Base-by-base conservation (phyloP, 2,888 invertebrate genomes). In the Lycaena phlaeas region DNA sequence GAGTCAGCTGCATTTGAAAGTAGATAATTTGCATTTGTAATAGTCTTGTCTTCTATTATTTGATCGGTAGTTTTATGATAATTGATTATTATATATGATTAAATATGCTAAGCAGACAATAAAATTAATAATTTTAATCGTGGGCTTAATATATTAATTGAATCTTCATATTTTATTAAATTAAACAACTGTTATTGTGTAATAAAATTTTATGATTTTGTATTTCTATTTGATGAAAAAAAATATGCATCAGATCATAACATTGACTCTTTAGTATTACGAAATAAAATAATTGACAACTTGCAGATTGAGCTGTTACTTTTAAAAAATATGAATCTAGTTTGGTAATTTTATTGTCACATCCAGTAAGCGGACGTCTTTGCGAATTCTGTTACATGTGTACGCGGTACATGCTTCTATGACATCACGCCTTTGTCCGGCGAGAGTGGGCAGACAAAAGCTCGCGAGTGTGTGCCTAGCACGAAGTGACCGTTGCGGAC, bases 381-480 rank as follows among this genome's bases (percentile, higher is more conserved):
- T 36, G 50, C 43, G 41, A 48, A 49, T 45, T 48, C 42, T 41
- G 45, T 42, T 37, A 36, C 40, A 31, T 41, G 46, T 45, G 44
- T 51, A 52, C 53, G 56, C 56, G 55, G 57, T 57, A 57, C 56
- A 56, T 53, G 57, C 57, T 52, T 53, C 55, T 74, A 74, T 81
- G 77, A 79, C 75, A 74, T 79, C 78, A 79, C 68, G 68, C 66
- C 61, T 77, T 79, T 78, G 77, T 79, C 64, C 65, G 50, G 48
- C 52, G 45, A 57, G 64, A 70, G 75, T 78, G 74, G 75, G 74
- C 65, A 74, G 76, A 75, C 75, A 78, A 78, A 74, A 71, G 75
- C 65, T 57, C 25, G 15, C 22, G 34, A 34, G 34, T 34, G 55
- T 61, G 63, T 64, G 64, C 61, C 53, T 61, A 53, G 51, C 45